Conservation (phyloP, 2,113 vertebrate genomes). For the Pseudopodoces humilis region DNA sequence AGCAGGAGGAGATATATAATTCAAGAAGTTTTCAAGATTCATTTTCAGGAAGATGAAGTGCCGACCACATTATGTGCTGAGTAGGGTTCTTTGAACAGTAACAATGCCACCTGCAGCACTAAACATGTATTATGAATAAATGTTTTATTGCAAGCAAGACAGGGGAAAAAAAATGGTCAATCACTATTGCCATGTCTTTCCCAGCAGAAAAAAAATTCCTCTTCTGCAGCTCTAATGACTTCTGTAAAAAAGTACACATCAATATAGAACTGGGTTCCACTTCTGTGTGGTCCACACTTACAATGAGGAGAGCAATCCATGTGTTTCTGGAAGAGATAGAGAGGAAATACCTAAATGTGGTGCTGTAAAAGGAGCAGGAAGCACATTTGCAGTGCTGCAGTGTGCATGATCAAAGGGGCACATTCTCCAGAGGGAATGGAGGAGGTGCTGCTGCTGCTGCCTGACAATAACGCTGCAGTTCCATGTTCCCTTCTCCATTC, state of each 20-base stretch:
- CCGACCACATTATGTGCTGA: conserved; percentile 39
- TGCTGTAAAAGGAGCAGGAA: not conserved
- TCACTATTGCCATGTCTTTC: not conserved
- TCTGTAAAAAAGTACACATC: not conserved
- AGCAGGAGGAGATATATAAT: conserved; percentile 64
- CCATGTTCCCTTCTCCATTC: not conserved
- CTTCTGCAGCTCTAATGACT: not conserved
- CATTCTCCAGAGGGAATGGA: not conserved
- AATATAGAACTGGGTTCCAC: not conserved
- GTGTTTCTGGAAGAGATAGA: not conserved
- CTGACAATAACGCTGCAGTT: not conserved
- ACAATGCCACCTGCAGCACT: conserved; percentile 72
- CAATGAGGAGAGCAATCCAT: not conserved
- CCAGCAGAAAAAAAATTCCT: conserved; percentile 20
- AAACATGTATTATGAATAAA: conserved; percentile 58
- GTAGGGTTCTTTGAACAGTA: conserved; percentile 63
- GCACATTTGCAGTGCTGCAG: not conserved
- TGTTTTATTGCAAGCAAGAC: conserved; percentile 36
- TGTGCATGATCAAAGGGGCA: not conserved
- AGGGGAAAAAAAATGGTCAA: conserved; percentile 1
- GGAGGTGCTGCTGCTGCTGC: conserved; percentile 23
- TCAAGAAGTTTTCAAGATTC: conserved; percentile 71
- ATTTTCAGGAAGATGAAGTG: conserved; percentile 63
- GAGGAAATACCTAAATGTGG: not conserved
- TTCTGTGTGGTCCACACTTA: not conserved